Evolutionary conservation across 2,797 vertebrate species (phyloP), one percentile per base, ranked within the genome.

Genomic region (Brachymystax lenok): DNA sequence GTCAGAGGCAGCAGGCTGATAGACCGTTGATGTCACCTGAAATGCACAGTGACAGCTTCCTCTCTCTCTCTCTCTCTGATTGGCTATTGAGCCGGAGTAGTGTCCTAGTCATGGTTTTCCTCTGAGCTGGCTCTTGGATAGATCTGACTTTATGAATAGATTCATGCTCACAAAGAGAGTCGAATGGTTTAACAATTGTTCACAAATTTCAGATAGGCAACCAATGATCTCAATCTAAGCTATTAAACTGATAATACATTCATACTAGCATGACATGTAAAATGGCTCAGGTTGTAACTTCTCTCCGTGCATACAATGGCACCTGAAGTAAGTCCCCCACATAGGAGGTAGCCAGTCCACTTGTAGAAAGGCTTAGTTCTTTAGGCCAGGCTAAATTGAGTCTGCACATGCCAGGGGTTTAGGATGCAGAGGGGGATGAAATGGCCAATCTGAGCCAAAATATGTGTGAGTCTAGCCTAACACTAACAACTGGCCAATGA

Each of bases 111-210:
- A 85, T 87, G 83, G 85, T 90, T 90, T 91, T 91, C 88, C 90
- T 93, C 90, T 92, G 92, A 94, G 93, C 93, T 91, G 93, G 93
- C 91, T 94, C 92, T 92, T 87, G 89, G 91, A 92, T 92, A 87
- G 85, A 91, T 90, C 91, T 91, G 91, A 93, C 91, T 92, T 91
- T 83, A 78, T 83, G 74, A 87, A 89, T 81, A 80, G 79, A 79
- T 81, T 86, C 85, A 80, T 86, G 80, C 80, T 83, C 69, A 10
- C 69, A 84, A 82, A 14, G 51, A 71, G 77, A 89, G 80, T 87
- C 80, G 67, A 81, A 73, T 75, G 82, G 85, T 79, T 85, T 83
- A 75, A 80, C 64, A 13, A 74, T 80, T 82, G 84, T 79, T 80
- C 85, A 85, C 81, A 82, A 75, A 75, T 86, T 74, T 87, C 85